phyloP scores from a whole-genome alignment of 53 echinoderm and acorn worm genomes.

The Echinometra lucunter region DNA sequence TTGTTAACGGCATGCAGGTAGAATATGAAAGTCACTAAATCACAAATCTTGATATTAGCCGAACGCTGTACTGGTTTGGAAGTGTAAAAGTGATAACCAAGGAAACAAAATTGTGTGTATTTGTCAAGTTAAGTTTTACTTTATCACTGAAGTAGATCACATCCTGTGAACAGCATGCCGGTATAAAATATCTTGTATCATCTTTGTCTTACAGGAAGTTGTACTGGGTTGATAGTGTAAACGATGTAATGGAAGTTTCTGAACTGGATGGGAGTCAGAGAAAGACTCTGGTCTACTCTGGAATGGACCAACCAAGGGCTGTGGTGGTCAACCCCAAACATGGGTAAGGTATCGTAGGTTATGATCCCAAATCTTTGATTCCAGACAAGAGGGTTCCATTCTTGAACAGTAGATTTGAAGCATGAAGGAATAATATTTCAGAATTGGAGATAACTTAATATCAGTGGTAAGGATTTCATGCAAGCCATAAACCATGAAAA shows the following conservation, averaged over 20 bases:
- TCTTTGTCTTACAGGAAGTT: conserved; percentile 81
- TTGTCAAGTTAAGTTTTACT: too few relatives aligned
- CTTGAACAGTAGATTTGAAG: not conserved
- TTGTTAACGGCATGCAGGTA: too few relatives aligned
- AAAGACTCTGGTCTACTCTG: conserved; percentile 74
- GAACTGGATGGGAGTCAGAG: conserved; percentile 89
- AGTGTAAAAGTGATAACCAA: not conserved
- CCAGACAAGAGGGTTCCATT: not conserved
- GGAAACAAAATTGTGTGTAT: too few relatives aligned
- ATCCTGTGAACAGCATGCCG: not conserved
- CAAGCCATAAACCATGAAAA: too few relatives aligned
- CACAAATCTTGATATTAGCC: too few relatives aligned
- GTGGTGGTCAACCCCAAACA: conserved; percentile 81
- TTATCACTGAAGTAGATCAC: too few relatives aligned
- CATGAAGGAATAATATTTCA: too few relatives aligned
- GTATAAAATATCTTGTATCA: too few relatives aligned
- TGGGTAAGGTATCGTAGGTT: conserved; percentile 68
- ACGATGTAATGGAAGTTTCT: conserved; percentile 89
- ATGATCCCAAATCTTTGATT: not conserved
- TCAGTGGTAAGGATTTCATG: too few relatives aligned
- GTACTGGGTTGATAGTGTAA: conserved; percentile 83
- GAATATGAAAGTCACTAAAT: too few relatives aligned
- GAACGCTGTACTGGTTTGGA: conserved; percentile 90
- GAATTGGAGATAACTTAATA: too few relatives aligned
- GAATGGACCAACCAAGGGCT: conserved; percentile 82